Evolutionary conservation across 2,888 invertebrate species (phyloP).

Genomic region (Proisotoma minuta): DNA sequence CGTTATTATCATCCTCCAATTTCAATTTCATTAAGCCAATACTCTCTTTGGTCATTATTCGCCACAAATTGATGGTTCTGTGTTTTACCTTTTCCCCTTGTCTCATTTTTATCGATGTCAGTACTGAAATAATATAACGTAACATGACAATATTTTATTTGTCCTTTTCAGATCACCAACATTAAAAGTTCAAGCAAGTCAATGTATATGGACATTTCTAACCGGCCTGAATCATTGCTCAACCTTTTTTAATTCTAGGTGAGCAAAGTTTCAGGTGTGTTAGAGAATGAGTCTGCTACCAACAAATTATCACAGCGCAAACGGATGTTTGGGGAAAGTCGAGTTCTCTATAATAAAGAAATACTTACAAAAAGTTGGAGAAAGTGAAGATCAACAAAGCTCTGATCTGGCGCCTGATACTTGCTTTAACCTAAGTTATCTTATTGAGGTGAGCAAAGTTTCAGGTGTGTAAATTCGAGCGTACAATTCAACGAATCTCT

Average conservation of each 20-base stretch:
- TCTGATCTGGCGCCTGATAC: constrained; percentile 48
- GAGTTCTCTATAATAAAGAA: not conserved
- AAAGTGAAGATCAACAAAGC: constrained; percentile 23
- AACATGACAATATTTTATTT: too few relatives aligned
- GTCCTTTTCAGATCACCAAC: too few relatives aligned
- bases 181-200: too few relatives aligned
- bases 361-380: constrained; percentile 8
- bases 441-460: constrained; percentile 48
- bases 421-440: constrained; percentile 48
- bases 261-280: constrained; percentile 88
- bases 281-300: constrained; percentile 53
- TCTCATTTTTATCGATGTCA: too few relatives aligned
- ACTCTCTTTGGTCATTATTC: too few relatives aligned
- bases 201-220: constrained; percentile 51
- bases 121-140: too few relatives aligned
- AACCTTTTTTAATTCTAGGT: constrained; percentile 64
- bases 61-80: too few relatives aligned
- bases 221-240: constrained; percentile 80
- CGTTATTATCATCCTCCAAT: not conserved
- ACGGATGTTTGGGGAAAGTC: not conserved
- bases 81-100: too few relatives aligned
- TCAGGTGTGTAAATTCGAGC: constrained; percentile 49
- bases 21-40: constrained; percentile 2
- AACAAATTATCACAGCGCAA: constrained; percentile 4
- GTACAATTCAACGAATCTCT: too few relatives aligned